Base-by-base conservation (phyloP, 2,797 vertebrate species). In the Ctenopoma kingsleyae region DNA sequence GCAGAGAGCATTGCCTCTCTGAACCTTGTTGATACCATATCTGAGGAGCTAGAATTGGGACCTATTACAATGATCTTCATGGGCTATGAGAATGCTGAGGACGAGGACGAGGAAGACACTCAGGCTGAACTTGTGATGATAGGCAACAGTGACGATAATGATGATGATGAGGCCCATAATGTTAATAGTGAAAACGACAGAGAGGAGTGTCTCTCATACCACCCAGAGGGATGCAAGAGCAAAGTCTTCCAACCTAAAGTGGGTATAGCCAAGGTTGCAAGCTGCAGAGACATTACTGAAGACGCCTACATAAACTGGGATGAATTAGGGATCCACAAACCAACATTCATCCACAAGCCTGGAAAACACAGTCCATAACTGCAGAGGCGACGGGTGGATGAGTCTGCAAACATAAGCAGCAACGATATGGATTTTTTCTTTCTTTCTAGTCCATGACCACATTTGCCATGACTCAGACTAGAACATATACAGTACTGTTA, bases 21-120 rank as follows among this genome's bases (percentile, higher is more conserved):
- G 19, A 95, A 82, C 7, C 4, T 94, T 0, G 76, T 93, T 27
- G 92, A 94, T 59, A 86, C 88, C 25, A 76, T 95, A 15, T 93
- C 95, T 27, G 87, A 92, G 7, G 89, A 94, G 0, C 54, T 89
- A 30, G 91, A 94, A n/a, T 90, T 91, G 0, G 91, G 95, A 47
- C 93, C 96, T 0, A 89, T 99, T 52, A 98, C 97, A 0, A 97
- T 99, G 97, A 94, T 99, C 77, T 99, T 99, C 87, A 98, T 99
- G 96, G 98, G 98, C 3, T 99, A 97, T 40, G 94, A 98, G 80
- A 94, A 94, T 0, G 82, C 95, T 16, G 94, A 95, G 0, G 95
- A 96, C 0, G 86, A 95, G 1, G 95, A 95, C 0, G 94, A 96
- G 2, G 96, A 95, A 10, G 81, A 95, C 63, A 94, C 98, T 73